A percentile compares a stretch with the other conserved stretches of the same genome.
Conservation (phyloP, 2,888 invertebrate genomes). For the Odontocolon sp. region DNA sequence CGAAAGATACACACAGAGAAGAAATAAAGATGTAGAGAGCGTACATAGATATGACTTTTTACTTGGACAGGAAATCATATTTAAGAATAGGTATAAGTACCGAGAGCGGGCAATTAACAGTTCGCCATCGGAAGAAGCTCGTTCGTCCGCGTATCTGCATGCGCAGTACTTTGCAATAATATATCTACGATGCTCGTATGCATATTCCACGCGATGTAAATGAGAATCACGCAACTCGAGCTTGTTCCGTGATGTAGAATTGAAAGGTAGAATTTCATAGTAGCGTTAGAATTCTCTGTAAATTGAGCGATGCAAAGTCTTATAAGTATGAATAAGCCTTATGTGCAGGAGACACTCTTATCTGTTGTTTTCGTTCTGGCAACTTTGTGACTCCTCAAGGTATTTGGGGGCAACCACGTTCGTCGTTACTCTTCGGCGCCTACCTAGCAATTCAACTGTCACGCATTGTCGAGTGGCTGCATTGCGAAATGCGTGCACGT, state of each 20-base stretch:
- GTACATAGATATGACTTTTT: slow-evolving; percentile 27
- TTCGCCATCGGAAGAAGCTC: slow-evolving; percentile 54
- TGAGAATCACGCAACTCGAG: slow-evolving; percentile 37
- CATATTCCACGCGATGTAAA: slow-evolving; percentile 48
- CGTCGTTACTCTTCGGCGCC: slow-evolving; percentile 30
- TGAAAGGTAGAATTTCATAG: not conserved
- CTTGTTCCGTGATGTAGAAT: too few species aligned
- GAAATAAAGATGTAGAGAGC: slow-evolving; percentile 35
- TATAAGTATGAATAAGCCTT: too few species aligned
- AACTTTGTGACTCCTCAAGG: not conserved
- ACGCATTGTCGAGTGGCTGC: not conserved
- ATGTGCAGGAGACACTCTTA: too few species aligned
- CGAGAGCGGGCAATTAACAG: slow-evolving; percentile 69
- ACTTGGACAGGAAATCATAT: slow-evolving; percentile 66
- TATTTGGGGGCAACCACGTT: not conserved
- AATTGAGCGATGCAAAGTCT: too few species aligned
- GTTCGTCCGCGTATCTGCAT: slow-evolving; percentile 5
- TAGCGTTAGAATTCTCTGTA: too few species aligned
- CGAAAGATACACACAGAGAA: not conserved
- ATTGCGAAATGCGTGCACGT: not conserved
- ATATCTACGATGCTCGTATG: not conserved
- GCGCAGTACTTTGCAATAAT: not conserved
- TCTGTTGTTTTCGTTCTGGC: too few species aligned
- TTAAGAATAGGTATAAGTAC: slow-evolving; percentile 65
- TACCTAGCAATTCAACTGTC: slow-evolving; percentile 50